Base-by-base conservation (phyloP, 1,140 invertebrate species). In the Diploscapter pachys region DNA sequence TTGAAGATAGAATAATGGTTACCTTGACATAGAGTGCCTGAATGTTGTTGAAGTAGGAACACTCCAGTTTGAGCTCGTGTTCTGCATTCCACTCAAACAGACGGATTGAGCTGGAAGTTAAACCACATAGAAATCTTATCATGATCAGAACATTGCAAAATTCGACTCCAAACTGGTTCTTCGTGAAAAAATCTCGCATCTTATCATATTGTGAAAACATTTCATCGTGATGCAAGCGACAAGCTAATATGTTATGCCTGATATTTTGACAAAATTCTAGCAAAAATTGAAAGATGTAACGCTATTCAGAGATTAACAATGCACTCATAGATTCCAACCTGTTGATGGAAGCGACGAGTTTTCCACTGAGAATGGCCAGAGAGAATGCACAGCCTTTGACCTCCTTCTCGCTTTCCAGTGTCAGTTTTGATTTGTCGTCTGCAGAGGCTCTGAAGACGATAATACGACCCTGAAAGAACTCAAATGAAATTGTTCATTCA, bases 81-180 rank as follows among this genome's bases (percentile, higher is more conserved):
- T 98, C 95, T 54, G 53, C n/a, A 0, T 95, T 98, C 95, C 95
- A 98, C 86, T 98, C 96, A 87, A 96, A 98, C 5, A 99, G 87
- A 51, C 95, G 88, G 8, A 93, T 95, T 55, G 95, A 96, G 85
- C 94, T 68, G 66, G 13, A 68, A 65, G 31, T 31, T 31, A 11
- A 11, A 11, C 11, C 57, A 11, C 57, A 2, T 59, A 11, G 11
- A 11, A 59, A 59, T 13, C 57, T 11, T 11, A 11, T 59, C 1
- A 11, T 13, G 11, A 11, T 11, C 57, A 2, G 13, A 59, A 2
- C 13, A 11, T 11, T 11, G 11, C 57, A 59, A 59, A 59, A 13
- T 59, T 13, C 9, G 57, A 59, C 2, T 11, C 31, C 31, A 31
- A 31, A 31, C 1, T 31, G 31, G 31, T 31, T 31, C 31, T 31